Evolutionary conservation across 1,140 invertebrate species (phyloP).

Genomic region (Drosophila melanogaster): Release_6_plus_ISO1_MT NC_004354.4:2657501-2658000

Average conservation of each 20-base stretch:
- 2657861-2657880: constrained; percentile 11
- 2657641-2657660: constrained; percentile 32
- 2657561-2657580: constrained; percentile 44
- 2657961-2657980: constrained; percentile 6
- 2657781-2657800: constrained; percentile 46
- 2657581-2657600: constrained; percentile 50
- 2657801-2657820: constrained; percentile 24
- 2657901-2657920: constrained; percentile 45
- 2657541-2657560: constrained; percentile 27
- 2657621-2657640: neutral
- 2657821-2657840: constrained; percentile 27
- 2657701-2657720: neutral
- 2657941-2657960: constrained; percentile 26
- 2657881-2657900: constrained; percentile 39
- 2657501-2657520: constrained; percentile 8
- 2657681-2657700: constrained; percentile 17
- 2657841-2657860: constrained; percentile 34
- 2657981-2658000: constrained; percentile 3
- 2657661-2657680: constrained; percentile 45
- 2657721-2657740: constrained; percentile 22
- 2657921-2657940: constrained; percentile 63
- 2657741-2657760: constrained; percentile 35
- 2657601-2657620: constrained; percentile 34
- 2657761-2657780: constrained; percentile 36
- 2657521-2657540: constrained; percentile 26